A percentile compares a stretch with the other conserved stretches of the same genome.
Conservation (phyloP, 2,113 vertebrate species). For the Psittacula cyanocephala region DNA sequence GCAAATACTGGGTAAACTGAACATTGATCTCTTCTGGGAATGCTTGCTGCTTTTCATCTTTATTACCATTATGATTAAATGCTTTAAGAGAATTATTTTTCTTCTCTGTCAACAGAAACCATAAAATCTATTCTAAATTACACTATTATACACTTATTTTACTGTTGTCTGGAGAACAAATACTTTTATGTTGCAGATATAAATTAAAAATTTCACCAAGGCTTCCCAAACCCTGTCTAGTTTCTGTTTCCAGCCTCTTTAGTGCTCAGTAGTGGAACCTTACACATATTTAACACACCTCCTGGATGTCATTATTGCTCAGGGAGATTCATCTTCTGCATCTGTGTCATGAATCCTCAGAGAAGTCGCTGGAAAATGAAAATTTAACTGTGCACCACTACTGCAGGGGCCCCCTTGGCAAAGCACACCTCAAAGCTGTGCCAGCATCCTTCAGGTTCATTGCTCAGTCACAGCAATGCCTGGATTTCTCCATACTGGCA, state of each 20-base stretch:
- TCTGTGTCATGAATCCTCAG: background rate
- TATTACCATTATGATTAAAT: background rate
- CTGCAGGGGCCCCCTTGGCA: background rate
- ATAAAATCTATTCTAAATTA: background rate
- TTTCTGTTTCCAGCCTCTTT: background rate
- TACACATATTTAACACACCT: fast-evolving
- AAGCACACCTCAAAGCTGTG: background rate
- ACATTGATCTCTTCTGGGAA: background rate
- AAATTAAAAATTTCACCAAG: fast-evolving
- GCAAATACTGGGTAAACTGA: background rate
- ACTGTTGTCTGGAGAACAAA: background rate
- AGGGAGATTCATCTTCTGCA: background rate
- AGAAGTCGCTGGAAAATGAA: background rate
- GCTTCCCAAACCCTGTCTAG: background rate
- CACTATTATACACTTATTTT: background rate
- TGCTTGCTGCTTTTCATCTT: background rate
- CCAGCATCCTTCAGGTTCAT: background rate
- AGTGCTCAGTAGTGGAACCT: fast-evolving
- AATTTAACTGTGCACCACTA: fast-evolving
- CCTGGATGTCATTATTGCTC: fast-evolving
- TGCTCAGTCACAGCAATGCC: background rate
- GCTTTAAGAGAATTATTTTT: background rate
- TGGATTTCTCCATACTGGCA: fast-evolving
- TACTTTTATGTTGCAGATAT: fast-evolving
- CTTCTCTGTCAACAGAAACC: background rate